Conservation (phyloP, 30 jellyfish, hydroid and myxozoan species). For the Mastigias papua region DNA sequence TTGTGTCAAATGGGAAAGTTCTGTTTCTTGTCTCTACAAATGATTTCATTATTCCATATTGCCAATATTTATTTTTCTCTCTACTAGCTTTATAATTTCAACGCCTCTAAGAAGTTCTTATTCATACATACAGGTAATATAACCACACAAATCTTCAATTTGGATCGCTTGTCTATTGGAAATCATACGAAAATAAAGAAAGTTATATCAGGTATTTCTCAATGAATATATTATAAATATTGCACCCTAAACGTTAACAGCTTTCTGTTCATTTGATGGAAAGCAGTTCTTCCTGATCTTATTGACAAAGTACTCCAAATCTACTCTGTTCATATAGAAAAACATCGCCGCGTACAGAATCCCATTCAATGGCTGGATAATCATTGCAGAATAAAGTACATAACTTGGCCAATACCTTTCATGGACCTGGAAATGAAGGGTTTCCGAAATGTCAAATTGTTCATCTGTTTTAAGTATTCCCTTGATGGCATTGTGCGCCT, state of each 20-base stretch:
- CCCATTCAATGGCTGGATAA: constrained; percentile 2
- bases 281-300: not conserved
- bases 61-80: no score
- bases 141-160: not conserved
- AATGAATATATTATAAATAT: not conserved
- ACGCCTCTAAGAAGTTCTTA: not conserved
- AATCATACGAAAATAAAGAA: constrained; percentile 3
- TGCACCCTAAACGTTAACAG: not conserved
- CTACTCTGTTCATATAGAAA: not conserved
- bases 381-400: not conserved
- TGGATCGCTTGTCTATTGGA: not conserved
- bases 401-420: not conserved
- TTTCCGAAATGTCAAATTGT: not conserved
- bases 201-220: constrained; percentile 5
- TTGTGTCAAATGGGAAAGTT: no score
- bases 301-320: not conserved
- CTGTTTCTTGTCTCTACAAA: no score
- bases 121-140: not conserved
- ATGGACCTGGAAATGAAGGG: not conserved
- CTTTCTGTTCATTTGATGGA: not conserved
- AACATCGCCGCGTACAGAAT: not conserved
- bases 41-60: no score
- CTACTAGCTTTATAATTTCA: no score
- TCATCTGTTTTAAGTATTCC: not conserved
- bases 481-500: not conserved